Evolutionary conservation across 2,113 vertebrate species (phyloP).

Genomic region (Tupaia chinensis): DNA sequence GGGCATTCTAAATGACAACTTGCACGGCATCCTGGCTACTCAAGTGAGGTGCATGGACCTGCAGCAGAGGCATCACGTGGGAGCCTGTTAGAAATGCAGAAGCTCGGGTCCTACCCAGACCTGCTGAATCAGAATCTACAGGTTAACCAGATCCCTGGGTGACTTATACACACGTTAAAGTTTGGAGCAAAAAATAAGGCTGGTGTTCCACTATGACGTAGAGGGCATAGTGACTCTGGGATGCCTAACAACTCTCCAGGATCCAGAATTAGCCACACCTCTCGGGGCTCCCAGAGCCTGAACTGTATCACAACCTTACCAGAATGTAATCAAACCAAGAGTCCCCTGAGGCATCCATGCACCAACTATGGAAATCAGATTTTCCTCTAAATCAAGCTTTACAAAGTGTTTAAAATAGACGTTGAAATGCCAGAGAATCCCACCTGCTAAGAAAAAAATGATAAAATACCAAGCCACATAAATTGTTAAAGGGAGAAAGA

Average conservation of each 20-base stretch:
- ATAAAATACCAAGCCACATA: background rate
- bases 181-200: background rate
- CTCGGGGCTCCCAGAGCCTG: background rate
- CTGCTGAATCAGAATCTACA: background rate
- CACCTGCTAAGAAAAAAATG: conserved; percentile 19
- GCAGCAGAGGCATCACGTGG: background rate
- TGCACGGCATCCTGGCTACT: background rate
- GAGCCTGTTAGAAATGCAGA: background rate
- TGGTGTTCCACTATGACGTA: background rate
- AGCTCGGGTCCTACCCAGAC: background rate
- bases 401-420: conserved; percentile 54
- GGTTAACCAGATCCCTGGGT: background rate
- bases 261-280: background rate
- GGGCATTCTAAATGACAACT: rapidly evolving
- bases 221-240: rapidly evolving
- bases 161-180: background rate
- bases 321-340: conserved; percentile 9
- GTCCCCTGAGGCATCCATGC: conserved; percentile 4
- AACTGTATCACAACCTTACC: background rate
- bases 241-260: background rate
- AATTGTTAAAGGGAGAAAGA: background rate
- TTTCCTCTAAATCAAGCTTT: conserved; percentile 69
- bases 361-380: conserved; percentile 66
- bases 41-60: background rate
- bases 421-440: conserved; percentile 40